A percentile compares a stretch with the other conserved stretches of the same genome.
Evolutionary conservation across 2,888 invertebrate species (phyloP).

Genomic region (Drosophila engyochracea): DNA sequence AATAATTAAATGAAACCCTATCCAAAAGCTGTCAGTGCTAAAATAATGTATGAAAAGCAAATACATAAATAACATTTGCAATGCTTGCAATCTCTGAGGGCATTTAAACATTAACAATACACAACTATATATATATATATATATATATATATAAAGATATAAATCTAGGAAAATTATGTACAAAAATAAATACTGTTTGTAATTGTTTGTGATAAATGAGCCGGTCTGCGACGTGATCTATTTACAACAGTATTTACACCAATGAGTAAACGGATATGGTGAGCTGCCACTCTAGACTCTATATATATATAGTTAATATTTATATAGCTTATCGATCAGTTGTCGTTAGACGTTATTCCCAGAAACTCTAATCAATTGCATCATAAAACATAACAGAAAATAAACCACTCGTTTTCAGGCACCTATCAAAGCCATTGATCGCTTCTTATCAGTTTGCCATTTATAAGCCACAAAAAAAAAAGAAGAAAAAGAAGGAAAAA

Average conservation of each 20-base stretch:
- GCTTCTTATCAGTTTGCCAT: constrained; percentile 26
- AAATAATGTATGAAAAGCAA: neutral
- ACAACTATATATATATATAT: neutral
- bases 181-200: neutral
- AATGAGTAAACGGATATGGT: constrained; percentile 23
- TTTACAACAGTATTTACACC: neutral
- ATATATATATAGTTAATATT: neutral
- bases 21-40: neutral
- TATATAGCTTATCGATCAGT: constrained; percentile 5
- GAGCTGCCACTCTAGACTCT: neutral
- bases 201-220: constrained; percentile 40
- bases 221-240: neutral
- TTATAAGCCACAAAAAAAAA: constrained; percentile 21
- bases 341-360: constrained; percentile 12
- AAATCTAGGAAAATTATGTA: neutral
- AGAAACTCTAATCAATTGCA: constrained; percentile 37
- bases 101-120: constrained; percentile 23
- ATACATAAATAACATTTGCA: constrained; percentile 38
- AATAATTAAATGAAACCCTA: neutral
- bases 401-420: neutral
- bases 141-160: neutral
- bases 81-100: constrained; percentile 20
- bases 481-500: neutral
- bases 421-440: constrained; percentile 2
- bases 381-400: constrained; percentile 18